These are phyloP conservation scores for Geodia barretti DNA, from an alignment of 37 sponge, comb jelly and placozoan genomes.

Conservation along the genomic window DNA sequence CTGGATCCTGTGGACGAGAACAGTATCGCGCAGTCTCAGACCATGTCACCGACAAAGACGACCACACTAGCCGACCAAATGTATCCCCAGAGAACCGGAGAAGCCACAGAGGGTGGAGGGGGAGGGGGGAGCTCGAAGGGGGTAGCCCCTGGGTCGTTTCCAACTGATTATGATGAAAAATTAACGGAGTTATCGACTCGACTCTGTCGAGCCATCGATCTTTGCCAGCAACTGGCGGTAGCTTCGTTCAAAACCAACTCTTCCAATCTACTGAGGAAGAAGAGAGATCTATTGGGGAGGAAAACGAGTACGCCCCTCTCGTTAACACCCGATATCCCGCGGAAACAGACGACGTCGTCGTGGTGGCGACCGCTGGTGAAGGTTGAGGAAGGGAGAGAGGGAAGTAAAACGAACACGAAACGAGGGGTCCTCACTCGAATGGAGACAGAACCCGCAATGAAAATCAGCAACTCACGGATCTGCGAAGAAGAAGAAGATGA, in stretches of 20 bases:
- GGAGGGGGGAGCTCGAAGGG: too few relatives aligned
- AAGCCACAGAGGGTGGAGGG: not conserved
- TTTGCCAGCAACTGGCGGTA: conserved; percentile 47
- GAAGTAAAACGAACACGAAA: too few relatives aligned
- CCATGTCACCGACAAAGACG: not conserved
- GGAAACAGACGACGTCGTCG: too few relatives aligned
- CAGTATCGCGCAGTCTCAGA: too few relatives aligned
- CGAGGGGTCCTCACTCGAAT: not conserved
- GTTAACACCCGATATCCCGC: not conserved
- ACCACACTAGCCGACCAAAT: conserved; percentile 16
- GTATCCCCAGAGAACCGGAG: conserved; percentile 13
- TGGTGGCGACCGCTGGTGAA: too few relatives aligned
- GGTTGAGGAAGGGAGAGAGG: too few relatives aligned
- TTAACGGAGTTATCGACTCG: conserved; percentile 11
- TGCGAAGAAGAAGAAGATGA: too few relatives aligned
- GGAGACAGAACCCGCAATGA: not conserved
- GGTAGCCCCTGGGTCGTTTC: not conserved
- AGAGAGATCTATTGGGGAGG: not conserved
- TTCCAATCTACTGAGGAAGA: not conserved
- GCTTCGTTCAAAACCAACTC: conserved; percentile 32
- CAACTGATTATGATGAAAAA: not conserved
- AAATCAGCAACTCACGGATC: not conserved
- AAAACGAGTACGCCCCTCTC: not conserved
- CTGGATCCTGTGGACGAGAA: too few relatives aligned
- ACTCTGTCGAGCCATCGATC: conserved; percentile 27